Evolutionary conservation across 1,140 invertebrate genomes (phyloP), one percentile per base, ranked within the genome.

Genomic region (Pantala flavescens): DNA sequence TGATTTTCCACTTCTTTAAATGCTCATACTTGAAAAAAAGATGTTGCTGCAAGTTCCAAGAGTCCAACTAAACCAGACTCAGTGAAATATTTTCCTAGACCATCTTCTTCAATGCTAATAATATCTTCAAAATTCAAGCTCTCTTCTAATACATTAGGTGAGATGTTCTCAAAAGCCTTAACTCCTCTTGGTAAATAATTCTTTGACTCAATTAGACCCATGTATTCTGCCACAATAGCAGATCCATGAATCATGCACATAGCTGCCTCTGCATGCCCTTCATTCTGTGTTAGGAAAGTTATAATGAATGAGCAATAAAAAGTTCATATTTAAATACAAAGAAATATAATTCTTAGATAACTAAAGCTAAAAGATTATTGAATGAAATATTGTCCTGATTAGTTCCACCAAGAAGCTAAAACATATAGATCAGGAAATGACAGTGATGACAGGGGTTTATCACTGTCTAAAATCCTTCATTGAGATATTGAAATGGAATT

Each of bases 201-300:
- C 75, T 88, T 86, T 75, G 90, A 88, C 77, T 91, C 89, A 75
- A 95, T 80, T 85, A 97, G 90, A 78, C 93, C 90, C 0, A 97
- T 84, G 83, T 97, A 97, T 82, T 99, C 97, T 0, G 95, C 92
- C 24, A 97, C 96, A 9, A 98, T 84, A 24, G 96, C 96, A 9
- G 96, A 94, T 72, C 94, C 94, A 81, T 98, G 97, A 23, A 98
- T 89, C 77, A 96, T 85, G 84, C 97, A 99, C 90, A 98, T 97
- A 24, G 93, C 97, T 11, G 96, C 96, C 84, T 98, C 97, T 0
- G 94, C 93, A 80, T 97, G 93, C 84, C 98, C 96, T 42, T 63
- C 49, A 63, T 63, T 63, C 49, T 19, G 49, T 63, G 49, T 7
- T 3, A 12, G 2, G 5, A 63, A 14, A 63, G 3, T 63, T 3